Evolutionary conservation across 2,888 invertebrate species (phyloP).

Genomic region (Litoditis marina): DNA sequence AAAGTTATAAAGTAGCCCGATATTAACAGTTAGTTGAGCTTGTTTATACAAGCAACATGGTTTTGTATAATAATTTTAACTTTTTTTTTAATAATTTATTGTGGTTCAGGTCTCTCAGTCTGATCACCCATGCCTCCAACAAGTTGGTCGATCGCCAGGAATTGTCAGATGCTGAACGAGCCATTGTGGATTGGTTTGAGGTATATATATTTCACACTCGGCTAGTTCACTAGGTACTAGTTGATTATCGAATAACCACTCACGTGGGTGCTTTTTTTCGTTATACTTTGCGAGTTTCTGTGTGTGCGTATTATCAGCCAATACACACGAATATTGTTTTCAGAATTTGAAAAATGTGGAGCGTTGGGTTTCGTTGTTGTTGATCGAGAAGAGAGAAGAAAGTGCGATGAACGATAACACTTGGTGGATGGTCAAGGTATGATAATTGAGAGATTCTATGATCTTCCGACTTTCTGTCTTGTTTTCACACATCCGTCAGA

Average conservation of each 20-base stretch:
- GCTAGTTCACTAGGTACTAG: too few species aligned
- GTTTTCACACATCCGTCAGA: too few species aligned
- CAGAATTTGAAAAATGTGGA: constrained; percentile 16
- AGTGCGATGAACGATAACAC: constrained; percentile 7
- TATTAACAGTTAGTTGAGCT: too few species aligned
- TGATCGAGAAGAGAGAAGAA: constrained; percentile 10
- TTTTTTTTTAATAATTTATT: too few species aligned
- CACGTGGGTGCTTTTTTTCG: background rate
- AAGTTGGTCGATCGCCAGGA: constrained; percentile 2
- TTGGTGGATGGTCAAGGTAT: constrained; percentile 12
- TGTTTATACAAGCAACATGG: too few species aligned
- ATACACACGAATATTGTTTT: too few species aligned
- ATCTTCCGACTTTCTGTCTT: too few species aligned
- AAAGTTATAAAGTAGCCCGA: too few species aligned
- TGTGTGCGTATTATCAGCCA: too few species aligned
- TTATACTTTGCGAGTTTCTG: too few species aligned
- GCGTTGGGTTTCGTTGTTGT: constrained; percentile 9
- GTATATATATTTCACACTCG: background rate
- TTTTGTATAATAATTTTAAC: too few species aligned
- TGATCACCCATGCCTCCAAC: constrained; percentile 9
- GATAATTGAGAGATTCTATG: background rate
- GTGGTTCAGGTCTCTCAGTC: constrained; percentile 15
- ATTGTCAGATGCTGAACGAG: constrained; percentile 15
- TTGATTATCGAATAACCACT: background rate
- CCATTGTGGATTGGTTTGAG: constrained; percentile 22